Conservation (phyloP, 2,888 invertebrate genomes). For the Parnassius apollo region DNA sequence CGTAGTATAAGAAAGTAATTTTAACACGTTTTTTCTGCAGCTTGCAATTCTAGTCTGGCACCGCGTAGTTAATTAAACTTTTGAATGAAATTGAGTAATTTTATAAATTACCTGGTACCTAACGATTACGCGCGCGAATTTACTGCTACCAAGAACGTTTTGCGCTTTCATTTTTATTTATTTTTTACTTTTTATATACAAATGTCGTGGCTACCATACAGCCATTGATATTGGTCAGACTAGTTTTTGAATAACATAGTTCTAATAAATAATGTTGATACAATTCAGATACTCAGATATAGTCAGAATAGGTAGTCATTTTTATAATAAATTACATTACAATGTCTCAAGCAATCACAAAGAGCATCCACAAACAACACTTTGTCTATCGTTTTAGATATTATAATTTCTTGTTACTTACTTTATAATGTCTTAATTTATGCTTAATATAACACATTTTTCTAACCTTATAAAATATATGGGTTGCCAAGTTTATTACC, state of each 20-base stretch:
- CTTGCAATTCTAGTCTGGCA: conserved; percentile 9
- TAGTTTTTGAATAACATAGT: conserved; percentile 20
- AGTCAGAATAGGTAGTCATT: conserved; percentile 13
- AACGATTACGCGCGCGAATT: conserved; percentile 15
- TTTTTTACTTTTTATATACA: conserved; percentile 9
- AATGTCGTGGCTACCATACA: conserved; percentile 8
- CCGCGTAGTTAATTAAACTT: conserved; percentile 17
- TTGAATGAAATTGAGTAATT: conserved; percentile 27
- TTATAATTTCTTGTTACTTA: conserved; percentile 7
- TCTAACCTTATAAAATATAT: too few relatives aligned
- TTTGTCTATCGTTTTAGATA: not conserved
- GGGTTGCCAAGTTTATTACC: too few relatives aligned
- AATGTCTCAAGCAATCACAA: conserved; percentile 2
- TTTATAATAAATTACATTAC: conserved; percentile 10
- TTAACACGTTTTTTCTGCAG: conserved; percentile 9
- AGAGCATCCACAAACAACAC: conserved; percentile 14
- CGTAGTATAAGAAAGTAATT: conserved; percentile 9
- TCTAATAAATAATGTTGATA: conserved; percentile 17
- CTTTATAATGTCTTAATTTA: conserved; percentile 23
- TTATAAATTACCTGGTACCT: conserved; percentile 16
- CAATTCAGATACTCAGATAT: conserved; percentile 12
- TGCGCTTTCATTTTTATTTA: conserved; percentile 6
- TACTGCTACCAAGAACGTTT: conserved; percentile 12
- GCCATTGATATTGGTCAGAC: conserved; percentile 11
- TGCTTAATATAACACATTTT: too few relatives aligned